Evolutionary conservation across 2,797 vertebrate species (phyloP).

Genomic region (Sebastiscus tertius): DNA sequence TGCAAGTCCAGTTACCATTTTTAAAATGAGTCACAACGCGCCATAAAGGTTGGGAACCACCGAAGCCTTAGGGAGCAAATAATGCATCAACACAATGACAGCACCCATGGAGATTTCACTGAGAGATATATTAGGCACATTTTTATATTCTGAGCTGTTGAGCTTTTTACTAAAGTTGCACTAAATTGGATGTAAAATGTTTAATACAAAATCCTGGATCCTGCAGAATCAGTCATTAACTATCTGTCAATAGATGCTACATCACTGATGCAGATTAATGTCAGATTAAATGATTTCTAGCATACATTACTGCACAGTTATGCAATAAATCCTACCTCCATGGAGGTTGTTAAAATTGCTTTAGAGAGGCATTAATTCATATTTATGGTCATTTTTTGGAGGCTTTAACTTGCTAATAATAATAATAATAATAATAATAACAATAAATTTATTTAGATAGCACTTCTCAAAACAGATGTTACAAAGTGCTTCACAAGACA

Average conservation of each 20-base stretch:
- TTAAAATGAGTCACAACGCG: background rate
- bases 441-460: too few relatives aligned
- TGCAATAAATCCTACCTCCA: background rate
- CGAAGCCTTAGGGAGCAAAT: background rate
- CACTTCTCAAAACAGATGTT: too few relatives aligned
- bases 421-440: too few relatives aligned
- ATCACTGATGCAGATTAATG: background rate
- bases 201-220: background rate
- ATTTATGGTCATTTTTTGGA: fast-evolving
- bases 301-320: background rate
- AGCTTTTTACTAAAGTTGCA: too few relatives aligned
- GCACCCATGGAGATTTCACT: background rate
- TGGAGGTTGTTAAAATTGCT: background rate
- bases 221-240: background rate
- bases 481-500: too few relatives aligned
- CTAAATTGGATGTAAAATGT: background rate
- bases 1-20: too few relatives aligned
- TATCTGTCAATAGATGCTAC: background rate
- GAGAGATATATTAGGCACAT: fast-evolving
- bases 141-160: background rate
- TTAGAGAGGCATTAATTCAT: background rate
- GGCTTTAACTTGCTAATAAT: background rate
- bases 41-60: background rate
- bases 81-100: background rate
- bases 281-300: background rate